phyloP scores from a whole-genome alignment of 2,113 vertebrate genomes.

The Ancistrus triradiatus region DNA sequence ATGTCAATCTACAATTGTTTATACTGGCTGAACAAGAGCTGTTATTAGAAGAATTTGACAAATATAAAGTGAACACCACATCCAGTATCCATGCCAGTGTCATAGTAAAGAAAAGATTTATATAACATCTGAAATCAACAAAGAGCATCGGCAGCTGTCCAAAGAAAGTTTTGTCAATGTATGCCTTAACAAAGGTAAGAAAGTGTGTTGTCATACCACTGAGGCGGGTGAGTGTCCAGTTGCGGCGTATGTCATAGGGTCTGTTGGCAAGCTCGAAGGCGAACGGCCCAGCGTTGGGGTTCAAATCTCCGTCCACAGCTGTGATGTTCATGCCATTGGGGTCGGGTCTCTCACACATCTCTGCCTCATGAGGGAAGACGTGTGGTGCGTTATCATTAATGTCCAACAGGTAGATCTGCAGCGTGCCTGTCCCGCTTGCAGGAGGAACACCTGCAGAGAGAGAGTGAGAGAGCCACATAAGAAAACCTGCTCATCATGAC shows the following conservation, averaged over 20 bases:
- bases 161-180: slow-evolving; percentile 11
- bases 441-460: slow-evolving; percentile 77
- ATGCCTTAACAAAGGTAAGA: no score
- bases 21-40: no score
- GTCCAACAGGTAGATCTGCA: slow-evolving; percentile 90
- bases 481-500: background rate
- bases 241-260: slow-evolving; percentile 79
- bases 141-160: background rate
- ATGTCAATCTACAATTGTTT: no score
- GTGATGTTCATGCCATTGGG: slow-evolving; percentile 93
- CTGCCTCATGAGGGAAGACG: slow-evolving; percentile 88
- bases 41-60: no score
- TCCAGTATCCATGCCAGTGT: no score
- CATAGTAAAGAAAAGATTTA: no score
- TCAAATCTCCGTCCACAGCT: slow-evolving; percentile 85
- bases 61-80: no score
- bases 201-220: slow-evolving; percentile 75
- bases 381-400: slow-evolving; percentile 94
- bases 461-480: slow-evolving; percentile 3
- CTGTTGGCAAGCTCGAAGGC: slow-evolving; percentile 85
- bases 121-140: no score
- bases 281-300: slow-evolving; percentile 87
- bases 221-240: slow-evolving; percentile 89
- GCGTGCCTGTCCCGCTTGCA: slow-evolving; percentile 88
- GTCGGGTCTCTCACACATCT: slow-evolving; percentile 86